Base-by-base conservation (phyloP, 2,888 invertebrate genomes). In the Orchestes rusci region DNA sequence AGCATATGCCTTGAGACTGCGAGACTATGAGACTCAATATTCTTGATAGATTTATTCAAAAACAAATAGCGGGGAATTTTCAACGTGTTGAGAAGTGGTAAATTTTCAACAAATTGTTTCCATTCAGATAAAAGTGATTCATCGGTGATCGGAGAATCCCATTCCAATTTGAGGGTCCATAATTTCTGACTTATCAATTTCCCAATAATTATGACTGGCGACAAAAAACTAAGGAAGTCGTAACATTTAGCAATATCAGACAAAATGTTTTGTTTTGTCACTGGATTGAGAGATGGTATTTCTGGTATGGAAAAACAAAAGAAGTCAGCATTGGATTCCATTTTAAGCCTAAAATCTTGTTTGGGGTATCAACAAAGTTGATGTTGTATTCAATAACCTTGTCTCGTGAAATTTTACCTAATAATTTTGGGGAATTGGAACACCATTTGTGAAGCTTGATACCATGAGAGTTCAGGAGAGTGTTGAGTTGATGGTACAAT, bases 101-200 rank as follows among this genome's bases (percentile, higher is more conserved):
- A 10, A 10, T 5, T 23, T 23, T 23, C 23, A 23, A 23, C 10
- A 23, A 23, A 23, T 23, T 23, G 5, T 23, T 5, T 23, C 23
- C 23, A 23, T 5, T 10, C 10, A 7, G 5, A 10, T 2, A 43
- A 13, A 16, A 49, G 3, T 7, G 17, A 10, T 5, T 39, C 5
- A 17, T 39, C 38, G 12, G 43, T 43, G 13, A 43, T 30, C 19
- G 19, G 16, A 3, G 20, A 18, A 35, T 52, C 51, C 51, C 51
- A 53, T 29, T 39, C 35, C 5, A 48, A 7, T 27, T 52, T 39
- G 4, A 28, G 5, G n/a, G 33, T 4, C 50, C 50, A 52, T 1
- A 52, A 15, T 31, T 36, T 40, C 29, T 52, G 51, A 34, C 51
- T 53, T 5, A 52, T 41, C 4, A 53, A 18, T 42, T 51, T 52